Evolutionary conservation across 2,113 vertebrate genomes (phyloP), one percentile per base, ranked within the genome.

Genomic region (Nerophis ophidion): DNA sequence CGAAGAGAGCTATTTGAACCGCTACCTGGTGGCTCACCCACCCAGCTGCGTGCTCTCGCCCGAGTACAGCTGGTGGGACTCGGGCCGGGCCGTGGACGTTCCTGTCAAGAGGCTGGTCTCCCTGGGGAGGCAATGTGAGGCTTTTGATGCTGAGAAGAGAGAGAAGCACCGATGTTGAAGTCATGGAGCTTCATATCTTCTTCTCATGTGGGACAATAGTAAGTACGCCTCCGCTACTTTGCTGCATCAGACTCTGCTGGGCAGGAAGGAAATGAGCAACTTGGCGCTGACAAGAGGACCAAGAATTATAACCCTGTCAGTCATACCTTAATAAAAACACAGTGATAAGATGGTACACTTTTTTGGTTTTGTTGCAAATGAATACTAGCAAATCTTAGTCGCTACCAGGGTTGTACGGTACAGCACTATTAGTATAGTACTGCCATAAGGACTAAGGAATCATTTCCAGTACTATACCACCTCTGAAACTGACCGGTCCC

Each of bases 1-100:
- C 0, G 90, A 92, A 61, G 91, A 92, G 72, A 89, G 89, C 79
- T 90, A 91, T 81, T 74, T 92, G 46, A 91, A 91, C 74, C 88
- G 87, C 48, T 91, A 89, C 66, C 62, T 91, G 55, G 76, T 91
- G 5, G 68, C 88, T 61, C 81, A 79, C 70, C 89, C 81, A 63
- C 89, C 91, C 0, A 88, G 76, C 3, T 71, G 84, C 9, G 76
- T 92, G 26, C 85, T 92, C 59, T 92, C 89, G 4, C 91, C 90
- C 8, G 91, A 91, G 74, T 92, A 91, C 78, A 88, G 82, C 71
- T 91, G 90, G 86, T 87, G 86, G 84, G 68, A 83, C 35, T 89
- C 88, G 0, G 63, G 74, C 17, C 67, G 72, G 60, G 45, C 73
- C 8, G 69, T 69, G 26, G 59, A 76, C 2, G 81, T 88, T 13